Evolutionary conservation across 1,140 invertebrate species (phyloP), one percentile per base, ranked within the genome.

Genomic region (Heliconius melpomene): DNA sequence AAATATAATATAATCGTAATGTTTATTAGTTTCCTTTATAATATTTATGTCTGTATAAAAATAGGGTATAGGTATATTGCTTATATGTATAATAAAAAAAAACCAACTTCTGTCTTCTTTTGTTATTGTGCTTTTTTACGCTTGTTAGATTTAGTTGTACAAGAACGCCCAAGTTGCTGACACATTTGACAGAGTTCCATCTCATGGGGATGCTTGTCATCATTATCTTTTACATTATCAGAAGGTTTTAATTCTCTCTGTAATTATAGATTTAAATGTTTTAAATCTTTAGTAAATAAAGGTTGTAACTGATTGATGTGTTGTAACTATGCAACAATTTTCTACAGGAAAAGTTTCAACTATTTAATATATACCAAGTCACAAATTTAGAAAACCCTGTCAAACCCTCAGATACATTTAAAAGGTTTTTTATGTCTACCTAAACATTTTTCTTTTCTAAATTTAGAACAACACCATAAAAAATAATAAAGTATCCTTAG

Each of bases 171-270:
- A 9, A 87, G 82, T 72, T 83, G 52, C 54, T 79, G 76, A 60
- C 86, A 85, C 78, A 75, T 86, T 81, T 87, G 82, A 72, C 85
- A 86, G 54, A 84, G 80, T 16, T 89, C 81, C 26, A 72, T 82
- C 13, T 50, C 70, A 81, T 89, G 85, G 57, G 60, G 60, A 26
- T 87, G 77, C 40, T 77, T 73, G 9, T 20, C 76, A 2, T 83
- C 76, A 20, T 81, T 57, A 11, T 40, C 32, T 16, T 72, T 54
- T 7, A 38, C 36, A 36, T 77, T 60, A 79, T 87, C 84, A 20
- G 79, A 79, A n/a, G 78, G 38, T 32, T 52, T 66, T 52, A 86
- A 66, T 57, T 79, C 73, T 78, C 87, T 87, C 87, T 89, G 83
- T 57, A 86, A 88, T 73, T 26, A 66, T 29, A 66, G 5, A 29